Conservation (phyloP, 2,888 invertebrate species). For the Lathronympha strigana region DNA sequence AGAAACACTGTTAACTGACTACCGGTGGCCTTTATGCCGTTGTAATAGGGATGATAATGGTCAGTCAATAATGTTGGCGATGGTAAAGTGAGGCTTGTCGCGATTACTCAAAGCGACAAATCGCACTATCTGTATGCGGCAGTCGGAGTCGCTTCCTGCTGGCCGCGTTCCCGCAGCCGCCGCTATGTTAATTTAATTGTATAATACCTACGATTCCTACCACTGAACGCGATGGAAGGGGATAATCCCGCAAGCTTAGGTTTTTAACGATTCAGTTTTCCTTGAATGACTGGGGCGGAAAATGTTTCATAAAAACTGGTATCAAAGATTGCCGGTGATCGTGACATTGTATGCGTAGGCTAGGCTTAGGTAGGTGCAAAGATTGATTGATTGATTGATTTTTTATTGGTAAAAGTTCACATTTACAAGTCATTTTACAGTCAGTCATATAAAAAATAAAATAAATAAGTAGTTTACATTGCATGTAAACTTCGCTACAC, state of each 20-base stretch:
- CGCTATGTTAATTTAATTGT: slow-evolving; percentile 77
- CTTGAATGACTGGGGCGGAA: slow-evolving; percentile 28
- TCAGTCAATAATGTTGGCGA: too few relatives aligned
- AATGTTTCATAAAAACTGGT: neutral
- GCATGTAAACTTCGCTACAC: too few relatives aligned
- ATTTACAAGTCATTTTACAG: too few relatives aligned
- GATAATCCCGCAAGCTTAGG: slow-evolving; percentile 26
- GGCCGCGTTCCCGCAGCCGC: slow-evolving; percentile 70
- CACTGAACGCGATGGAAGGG: slow-evolving; percentile 45
- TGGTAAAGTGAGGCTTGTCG: slow-evolving; percentile 30
- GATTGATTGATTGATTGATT: too few relatives aligned
- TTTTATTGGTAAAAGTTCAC: too few relatives aligned
- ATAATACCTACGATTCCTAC: slow-evolving; percentile 51
- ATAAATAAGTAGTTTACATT: too few relatives aligned
- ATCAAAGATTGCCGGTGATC: neutral
- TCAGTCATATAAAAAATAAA: too few relatives aligned
- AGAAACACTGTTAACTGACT: too few relatives aligned
- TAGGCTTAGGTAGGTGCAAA: neutral
- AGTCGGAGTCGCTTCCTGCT: slow-evolving; percentile 68
- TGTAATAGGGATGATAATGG: too few relatives aligned
- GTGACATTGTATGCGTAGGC: neutral
- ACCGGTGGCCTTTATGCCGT: too few relatives aligned
- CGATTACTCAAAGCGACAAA: slow-evolving; percentile 45
- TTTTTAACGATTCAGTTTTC: slow-evolving; percentile 8
- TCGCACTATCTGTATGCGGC: slow-evolving; percentile 70